phyloP scores from a whole-genome alignment of 1,140 invertebrate species.

The Ctenoplectra terminalis region DNA sequence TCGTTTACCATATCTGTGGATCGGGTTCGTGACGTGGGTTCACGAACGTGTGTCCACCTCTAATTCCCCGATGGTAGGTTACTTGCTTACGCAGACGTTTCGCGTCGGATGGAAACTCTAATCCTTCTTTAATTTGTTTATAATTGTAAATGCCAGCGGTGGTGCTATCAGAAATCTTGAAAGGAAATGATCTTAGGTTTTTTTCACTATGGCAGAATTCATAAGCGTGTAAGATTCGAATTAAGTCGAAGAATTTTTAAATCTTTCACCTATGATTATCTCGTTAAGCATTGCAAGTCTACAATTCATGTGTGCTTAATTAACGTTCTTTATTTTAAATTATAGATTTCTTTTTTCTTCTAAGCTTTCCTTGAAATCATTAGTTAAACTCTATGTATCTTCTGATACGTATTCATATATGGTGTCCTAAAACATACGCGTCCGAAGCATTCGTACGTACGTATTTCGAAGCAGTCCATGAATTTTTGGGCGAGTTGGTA shows the following conservation, averaged over 20 bases:
- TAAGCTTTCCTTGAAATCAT: accelerated
- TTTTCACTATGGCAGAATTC: neutral
- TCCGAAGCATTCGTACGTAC: too few relatives aligned
- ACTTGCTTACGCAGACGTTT: neutral
- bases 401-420: too few relatives aligned
- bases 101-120: slow-evolving; percentile 10
- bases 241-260: neutral
- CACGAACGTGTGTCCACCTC: slow-evolving; percentile 31
- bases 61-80: slow-evolving; percentile 3
- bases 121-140: slow-evolving; percentile 32
- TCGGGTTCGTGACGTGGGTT: slow-evolving; percentile 34
- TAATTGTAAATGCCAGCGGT: neutral
- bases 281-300: neutral
- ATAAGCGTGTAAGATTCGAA: neutral
- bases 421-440: too few relatives aligned
- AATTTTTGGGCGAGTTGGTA: too few relatives aligned
- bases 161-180: neutral
- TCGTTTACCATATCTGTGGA: slow-evolving; percentile 41
- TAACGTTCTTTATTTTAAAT: too few relatives aligned
- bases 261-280: neutral
- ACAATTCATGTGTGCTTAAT: too few relatives aligned
- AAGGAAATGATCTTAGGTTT: neutral
- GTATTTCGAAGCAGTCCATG: too few relatives aligned
- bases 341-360: neutral
- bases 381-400: too few relatives aligned